A percentile compares a stretch with the other conserved stretches of the same genome.
Conservation (phyloP, 2,113 vertebrate species). For the Pogonocichla stellata region DNA sequence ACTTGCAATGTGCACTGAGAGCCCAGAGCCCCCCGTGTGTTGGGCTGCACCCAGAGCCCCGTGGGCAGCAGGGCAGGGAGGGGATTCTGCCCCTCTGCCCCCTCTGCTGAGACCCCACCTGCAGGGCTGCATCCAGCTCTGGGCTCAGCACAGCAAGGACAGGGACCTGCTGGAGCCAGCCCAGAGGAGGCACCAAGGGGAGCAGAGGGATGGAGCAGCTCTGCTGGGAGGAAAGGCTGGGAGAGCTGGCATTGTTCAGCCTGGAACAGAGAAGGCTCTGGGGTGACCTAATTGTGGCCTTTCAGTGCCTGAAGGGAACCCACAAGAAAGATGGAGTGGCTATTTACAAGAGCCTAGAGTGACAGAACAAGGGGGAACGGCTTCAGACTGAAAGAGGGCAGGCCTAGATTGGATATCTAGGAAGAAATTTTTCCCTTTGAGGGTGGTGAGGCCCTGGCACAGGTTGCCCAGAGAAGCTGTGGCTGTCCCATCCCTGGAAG, state of each 20-base stretch:
- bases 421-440: background rate
- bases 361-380: background rate
- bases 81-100: background rate
- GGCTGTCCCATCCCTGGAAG: background rate
- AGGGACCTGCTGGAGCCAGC: background rate
- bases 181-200: too few species aligned
- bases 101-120: too few species aligned
- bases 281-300: too few species aligned
- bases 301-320: background rate
- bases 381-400: background rate
- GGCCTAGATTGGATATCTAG: background rate
- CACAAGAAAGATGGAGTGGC: background rate
- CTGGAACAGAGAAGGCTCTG: too few species aligned
- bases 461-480: rapidly evolving
- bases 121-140: background rate
- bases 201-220: too few species aligned
- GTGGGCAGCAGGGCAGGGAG: background rate
- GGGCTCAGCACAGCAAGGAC: background rate
- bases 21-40: background rate
- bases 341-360: background rate
- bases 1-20: rapidly evolving
- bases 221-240: too few species aligned
- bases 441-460: rapidly evolving
- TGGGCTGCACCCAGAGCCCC: background rate
- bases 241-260: too few species aligned